Conservation (phyloP, 2,113 vertebrate genomes). For the Cynocephalus volans region DNA sequence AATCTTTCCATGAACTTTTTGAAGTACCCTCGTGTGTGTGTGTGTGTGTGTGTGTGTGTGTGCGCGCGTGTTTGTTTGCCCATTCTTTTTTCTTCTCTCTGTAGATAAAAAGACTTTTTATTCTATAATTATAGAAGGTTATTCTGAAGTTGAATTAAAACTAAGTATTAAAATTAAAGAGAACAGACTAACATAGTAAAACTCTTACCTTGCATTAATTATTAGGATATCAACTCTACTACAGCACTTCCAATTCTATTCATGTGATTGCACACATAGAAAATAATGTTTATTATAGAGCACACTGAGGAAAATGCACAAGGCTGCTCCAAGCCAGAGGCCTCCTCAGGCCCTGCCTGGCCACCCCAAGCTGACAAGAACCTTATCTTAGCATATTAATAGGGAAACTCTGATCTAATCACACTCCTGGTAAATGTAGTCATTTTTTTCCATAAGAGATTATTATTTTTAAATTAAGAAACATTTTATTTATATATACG, state of each 20-base stretch:
- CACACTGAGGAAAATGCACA: not conserved
- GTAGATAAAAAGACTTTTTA: too few relatives aligned
- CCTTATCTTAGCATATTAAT: not conserved
- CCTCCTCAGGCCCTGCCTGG: not conserved
- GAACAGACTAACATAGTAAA: not conserved
- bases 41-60: too few relatives aligned
- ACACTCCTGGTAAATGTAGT: not conserved
- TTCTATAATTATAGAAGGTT: not conserved
- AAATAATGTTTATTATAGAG: not conserved
- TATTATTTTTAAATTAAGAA: not conserved
- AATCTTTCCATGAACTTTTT: too few relatives aligned
- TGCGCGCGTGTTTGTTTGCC: too few relatives aligned
- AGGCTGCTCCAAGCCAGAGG: not conserved
- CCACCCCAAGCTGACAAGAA: not conserved
- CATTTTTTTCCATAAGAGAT: not conserved
- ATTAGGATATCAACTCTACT: not conserved
- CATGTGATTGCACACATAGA: too few relatives aligned
- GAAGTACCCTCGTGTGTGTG: too few relatives aligned
- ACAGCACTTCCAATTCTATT: not conserved
- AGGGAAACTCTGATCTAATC: not conserved
- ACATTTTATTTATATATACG: not conserved
- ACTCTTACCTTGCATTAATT: not conserved
- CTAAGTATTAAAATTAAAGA: not conserved
- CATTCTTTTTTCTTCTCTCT: too few relatives aligned
- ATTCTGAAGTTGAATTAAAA: not conserved